Conservation (phyloP, 2,797 vertebrate species). For the Podarcis siculus region DNA sequence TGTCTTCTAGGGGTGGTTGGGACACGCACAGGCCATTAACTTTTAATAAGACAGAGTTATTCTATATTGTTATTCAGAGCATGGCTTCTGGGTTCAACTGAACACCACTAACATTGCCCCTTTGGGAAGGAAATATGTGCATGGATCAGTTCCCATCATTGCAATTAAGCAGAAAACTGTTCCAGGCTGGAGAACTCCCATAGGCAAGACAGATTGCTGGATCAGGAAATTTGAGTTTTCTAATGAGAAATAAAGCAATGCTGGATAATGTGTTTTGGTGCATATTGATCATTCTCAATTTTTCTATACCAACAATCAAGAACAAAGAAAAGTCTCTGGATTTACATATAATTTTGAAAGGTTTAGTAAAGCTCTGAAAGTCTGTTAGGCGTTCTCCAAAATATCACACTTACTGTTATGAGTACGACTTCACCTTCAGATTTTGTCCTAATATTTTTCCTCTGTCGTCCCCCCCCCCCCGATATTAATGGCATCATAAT, state of each 20-base stretch:
- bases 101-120: neutral
- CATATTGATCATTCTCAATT: neutral
- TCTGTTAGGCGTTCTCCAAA: accelerated
- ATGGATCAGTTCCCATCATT: neutral
- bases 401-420: neutral
- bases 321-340: neutral
- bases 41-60: neutral
- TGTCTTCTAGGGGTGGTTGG: neutral
- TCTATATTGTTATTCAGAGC: constrained; percentile 58
- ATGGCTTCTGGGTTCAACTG: neutral
- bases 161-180: neutral
- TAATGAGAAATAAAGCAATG: neutral
- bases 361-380: neutral
- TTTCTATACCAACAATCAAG: neutral
- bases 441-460: neutral
- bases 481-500: constrained; percentile 2
- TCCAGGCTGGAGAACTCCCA: neutral
- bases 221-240: neutral
- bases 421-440: accelerated
- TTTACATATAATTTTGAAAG: neutral
- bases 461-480: neutral
- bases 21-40: neutral
- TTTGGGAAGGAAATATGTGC: neutral
- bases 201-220: neutral
- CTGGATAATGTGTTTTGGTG: neutral